Percentiles rank a stretch among this genome's conserved stretches.
Evolutionary conservation across 2,113 vertebrate genomes (phyloP).

Genomic region (Labeo rohita): DNA sequence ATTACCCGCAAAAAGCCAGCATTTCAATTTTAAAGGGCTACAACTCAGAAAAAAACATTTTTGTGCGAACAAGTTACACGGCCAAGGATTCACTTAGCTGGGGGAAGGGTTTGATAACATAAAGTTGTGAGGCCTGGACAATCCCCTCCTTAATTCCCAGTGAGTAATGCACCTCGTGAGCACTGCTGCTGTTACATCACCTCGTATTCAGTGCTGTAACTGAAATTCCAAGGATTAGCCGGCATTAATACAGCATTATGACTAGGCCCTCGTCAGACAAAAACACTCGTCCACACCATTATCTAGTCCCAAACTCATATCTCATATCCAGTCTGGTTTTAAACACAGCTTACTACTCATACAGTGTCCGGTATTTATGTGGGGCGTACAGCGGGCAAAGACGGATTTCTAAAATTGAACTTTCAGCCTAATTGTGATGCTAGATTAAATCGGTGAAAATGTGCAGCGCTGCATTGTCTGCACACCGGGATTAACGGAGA

Average conservation of each 20-base stretch:
- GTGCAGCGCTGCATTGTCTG: slow-evolving; percentile 46
- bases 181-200: slow-evolving; percentile 52
- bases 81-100: not conserved
- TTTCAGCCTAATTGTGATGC: slow-evolving; percentile 36
- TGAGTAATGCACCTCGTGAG: slow-evolving; percentile 33
- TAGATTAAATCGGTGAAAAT: slow-evolving; percentile 40
- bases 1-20: slow-evolving; percentile 23
- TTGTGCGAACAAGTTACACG: not conserved
- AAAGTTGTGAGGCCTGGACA: slow-evolving; percentile 51
- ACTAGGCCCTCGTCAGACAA: slow-evolving; percentile 39
- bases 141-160: slow-evolving; percentile 45
- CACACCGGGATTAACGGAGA: slow-evolving; percentile 58
- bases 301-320: slow-evolving; percentile 17
- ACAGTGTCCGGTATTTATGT: not conserved
- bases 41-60: slow-evolving; percentile 4
- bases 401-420: slow-evolving; percentile 34
- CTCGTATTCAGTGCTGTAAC: slow-evolving; percentile 30
- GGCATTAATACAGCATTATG: slow-evolving; percentile 46
- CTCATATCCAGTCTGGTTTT: slow-evolving; percentile 1
- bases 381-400: not conserved
- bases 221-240: slow-evolving; percentile 53
- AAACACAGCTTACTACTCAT: not conserved
- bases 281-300: not conserved
- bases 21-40: slow-evolving; percentile 30
- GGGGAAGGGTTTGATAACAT: slow-evolving; percentile 30